Evolutionary conservation across 2,888 invertebrate species (phyloP), one percentile per base, ranked within the genome.

Genomic region (Drosophila conformis): DNA sequence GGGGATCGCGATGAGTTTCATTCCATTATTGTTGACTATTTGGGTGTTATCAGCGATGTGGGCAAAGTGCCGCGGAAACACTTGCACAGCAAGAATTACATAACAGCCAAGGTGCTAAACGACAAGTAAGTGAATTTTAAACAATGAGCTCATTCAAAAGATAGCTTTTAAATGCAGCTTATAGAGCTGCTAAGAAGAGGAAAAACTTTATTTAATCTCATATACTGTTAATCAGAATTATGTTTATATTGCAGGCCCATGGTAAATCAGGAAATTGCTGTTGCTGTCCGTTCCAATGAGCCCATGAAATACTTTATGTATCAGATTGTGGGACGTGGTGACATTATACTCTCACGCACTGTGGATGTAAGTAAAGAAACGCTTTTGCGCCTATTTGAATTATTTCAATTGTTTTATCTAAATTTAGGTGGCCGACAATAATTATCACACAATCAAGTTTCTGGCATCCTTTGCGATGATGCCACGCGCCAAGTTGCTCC

Each of bases 291-390:
- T 69, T 96, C 97, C 4, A 97, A 97, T 0, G 95, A 95, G 82
- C 95, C 96, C 0, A 94, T 98, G 94, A 95, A 96, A 82, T 95
- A 96, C 80, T 94, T 98, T 57, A 96, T 95, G 83, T 98, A 97
- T 91, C 94, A 96, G 87, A 94, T 98, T 46, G 94, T 98, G 69
- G 98, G 98, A 18, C 95, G 98, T 60, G 98, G 98, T 0, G 97
- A 98, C 90, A 96, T 98, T 38, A 94, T 98, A 6, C 92, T 95
- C 29, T 96, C 97, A 0, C 96, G 96, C 79, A 96, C 97, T 10
- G 94, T 97, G 18, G 95, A 95, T 93, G 95, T 95, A 63, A 85
- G 89, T 82, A 8, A 3, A 2, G n/a, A 18, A 5, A 18, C 11
- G 8, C 15, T 7, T 2, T 7, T 2, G 4, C 15, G 10, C 0